These are phyloP conservation scores for Neodontobutis hainanensis DNA, from an alignment of 2,113 vertebrate species.

Conservation along the genomic window DNA sequence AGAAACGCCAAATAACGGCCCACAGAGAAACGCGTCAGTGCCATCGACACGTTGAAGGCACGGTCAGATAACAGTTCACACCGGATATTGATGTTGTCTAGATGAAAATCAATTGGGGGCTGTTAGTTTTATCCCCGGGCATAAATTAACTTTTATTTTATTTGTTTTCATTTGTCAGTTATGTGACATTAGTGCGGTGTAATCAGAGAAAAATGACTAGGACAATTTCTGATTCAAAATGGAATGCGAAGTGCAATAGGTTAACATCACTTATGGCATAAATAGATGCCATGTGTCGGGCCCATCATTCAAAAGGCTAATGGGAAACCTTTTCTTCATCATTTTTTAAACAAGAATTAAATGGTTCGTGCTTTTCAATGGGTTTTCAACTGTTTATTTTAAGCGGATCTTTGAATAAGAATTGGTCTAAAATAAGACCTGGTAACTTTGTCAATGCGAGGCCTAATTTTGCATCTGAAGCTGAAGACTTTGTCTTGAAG, in stretches of 20 bases:
- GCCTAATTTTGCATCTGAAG: not conserved
- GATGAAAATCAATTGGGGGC: slow-evolving; percentile 45
- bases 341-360: too few relatives aligned
- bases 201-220: not conserved
- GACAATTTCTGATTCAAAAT: not conserved
- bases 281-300: too few relatives aligned
- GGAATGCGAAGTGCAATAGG: not conserved
- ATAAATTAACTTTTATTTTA: not conserved
- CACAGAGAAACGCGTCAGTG: slow-evolving; percentile 1
- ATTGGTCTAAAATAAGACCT: too few relatives aligned
- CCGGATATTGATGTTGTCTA: not conserved
- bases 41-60: slow-evolving; percentile 47
- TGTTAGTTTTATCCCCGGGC: slow-evolving; percentile 18
- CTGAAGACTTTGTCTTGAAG: not conserved
- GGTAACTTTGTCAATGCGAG: too few relatives aligned
- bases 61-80: slow-evolving; percentile 19
- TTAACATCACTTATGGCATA: too few relatives aligned
- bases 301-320: too few relatives aligned
- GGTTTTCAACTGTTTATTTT: too few relatives aligned
- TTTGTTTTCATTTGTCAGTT: slow-evolving; percentile 1
- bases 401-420: not conserved
- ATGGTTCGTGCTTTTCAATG: too few relatives aligned
- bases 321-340: too few relatives aligned
- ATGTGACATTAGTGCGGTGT: not conserved
- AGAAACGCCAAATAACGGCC: not conserved